Conservation (phyloP, 2,888 invertebrate genomes). For the Ceratothoa steindachneri region DNA sequence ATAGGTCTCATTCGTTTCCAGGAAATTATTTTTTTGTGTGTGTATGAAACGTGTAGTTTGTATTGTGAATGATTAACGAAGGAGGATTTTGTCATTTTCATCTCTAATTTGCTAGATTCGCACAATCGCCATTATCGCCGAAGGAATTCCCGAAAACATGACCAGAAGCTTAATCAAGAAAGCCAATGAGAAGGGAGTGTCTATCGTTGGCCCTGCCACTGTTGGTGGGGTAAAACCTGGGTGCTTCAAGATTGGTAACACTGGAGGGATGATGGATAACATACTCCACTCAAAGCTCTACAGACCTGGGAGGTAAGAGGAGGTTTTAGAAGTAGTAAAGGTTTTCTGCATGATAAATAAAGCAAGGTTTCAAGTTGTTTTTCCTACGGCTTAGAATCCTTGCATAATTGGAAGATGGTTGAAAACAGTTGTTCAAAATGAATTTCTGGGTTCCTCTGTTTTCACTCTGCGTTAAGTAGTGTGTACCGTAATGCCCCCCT, state of each 20-base stretch:
- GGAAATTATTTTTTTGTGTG: no score
- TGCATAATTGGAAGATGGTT: not conserved
- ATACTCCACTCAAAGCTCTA: conserved; percentile 95
- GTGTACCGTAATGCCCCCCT: no score
- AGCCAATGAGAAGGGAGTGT: conserved; percentile 77
- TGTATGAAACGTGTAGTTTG: no score
- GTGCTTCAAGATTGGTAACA: conserved; percentile 98
- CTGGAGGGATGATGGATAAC: conserved; percentile 99
- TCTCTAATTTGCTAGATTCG: conserved; percentile 71
- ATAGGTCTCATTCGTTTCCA: no score
- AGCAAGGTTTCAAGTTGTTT: no score
- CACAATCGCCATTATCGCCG: conserved; percentile 96
- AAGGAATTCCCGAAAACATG: conserved; percentile 98
- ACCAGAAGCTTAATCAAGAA: conserved; percentile 84
- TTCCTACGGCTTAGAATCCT: no score
- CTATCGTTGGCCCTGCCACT: conserved; percentile 88
- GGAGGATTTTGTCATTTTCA: no score
- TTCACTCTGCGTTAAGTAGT: no score
- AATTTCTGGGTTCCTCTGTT: no score
- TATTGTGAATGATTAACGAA: no score
- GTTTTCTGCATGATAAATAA: no score
- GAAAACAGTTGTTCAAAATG: no score
- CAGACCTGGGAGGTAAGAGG: conserved; percentile 72
- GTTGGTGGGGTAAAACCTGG: conserved; percentile 98
- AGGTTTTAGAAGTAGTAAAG: not conserved